phyloP scores from a whole-genome alignment of 2,797 vertebrate species.

The Sebastes iracundus region DNA sequence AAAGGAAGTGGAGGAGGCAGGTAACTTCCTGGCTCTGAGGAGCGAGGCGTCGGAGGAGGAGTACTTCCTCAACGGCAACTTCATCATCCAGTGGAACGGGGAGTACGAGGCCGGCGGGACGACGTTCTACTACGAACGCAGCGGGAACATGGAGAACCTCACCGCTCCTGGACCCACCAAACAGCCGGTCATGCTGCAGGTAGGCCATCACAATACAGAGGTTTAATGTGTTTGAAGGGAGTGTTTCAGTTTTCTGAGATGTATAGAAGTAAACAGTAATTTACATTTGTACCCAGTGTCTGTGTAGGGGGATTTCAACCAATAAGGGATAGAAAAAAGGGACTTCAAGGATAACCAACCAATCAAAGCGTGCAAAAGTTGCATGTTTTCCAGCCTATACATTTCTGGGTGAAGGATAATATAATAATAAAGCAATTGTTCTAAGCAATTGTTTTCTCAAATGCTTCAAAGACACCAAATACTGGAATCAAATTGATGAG shows the following conservation, averaged over 20 bases:
- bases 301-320: background rate
- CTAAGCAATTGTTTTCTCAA: background rate
- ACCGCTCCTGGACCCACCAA: conserved; percentile 92
- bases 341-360: background rate
- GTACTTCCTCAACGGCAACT: conserved; percentile 95
- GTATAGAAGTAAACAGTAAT: background rate
- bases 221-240: background rate
- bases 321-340: background rate
- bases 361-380: background rate
- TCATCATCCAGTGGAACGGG: conserved; percentile 98
- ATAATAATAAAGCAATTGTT: background rate
- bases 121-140: conserved; percentile 91
- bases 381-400: background rate
- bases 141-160: conserved; percentile 93
- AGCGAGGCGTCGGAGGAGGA: conserved; percentile 87
- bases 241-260: background rate
- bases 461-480: background rate
- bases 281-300: background rate
- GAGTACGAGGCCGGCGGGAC: conserved; percentile 94
- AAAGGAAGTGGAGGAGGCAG: conserved; percentile 90
- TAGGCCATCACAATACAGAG: conserved; percentile 59
- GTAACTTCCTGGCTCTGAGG: conserved; percentile 93
- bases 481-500: background rate
- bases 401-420: background rate
- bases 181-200: conserved; percentile 93